These are phyloP conservation scores for Diabrotica balteata DNA, from an alignment of 2,888 invertebrate genomes.

Conservation along the genomic window DNA sequence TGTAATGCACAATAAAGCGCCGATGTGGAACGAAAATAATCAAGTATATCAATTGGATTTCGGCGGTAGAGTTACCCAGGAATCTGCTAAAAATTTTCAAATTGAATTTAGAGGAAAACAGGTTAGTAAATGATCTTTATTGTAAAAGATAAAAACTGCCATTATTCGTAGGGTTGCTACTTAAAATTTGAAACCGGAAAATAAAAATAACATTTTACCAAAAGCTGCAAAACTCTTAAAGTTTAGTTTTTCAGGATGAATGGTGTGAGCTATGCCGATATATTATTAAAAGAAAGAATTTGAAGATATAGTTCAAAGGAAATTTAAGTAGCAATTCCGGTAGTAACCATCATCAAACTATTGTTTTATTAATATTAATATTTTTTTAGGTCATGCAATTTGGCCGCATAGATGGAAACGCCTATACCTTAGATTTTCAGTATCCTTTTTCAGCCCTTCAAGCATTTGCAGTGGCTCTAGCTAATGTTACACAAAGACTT, in stretches of 20 bases:
- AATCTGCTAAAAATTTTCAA: conserved; percentile 99
- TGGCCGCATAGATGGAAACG: conserved; percentile 97
- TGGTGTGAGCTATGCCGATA: no score
- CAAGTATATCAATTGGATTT: conserved; percentile 99
- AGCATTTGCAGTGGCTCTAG: conserved; percentile 97
- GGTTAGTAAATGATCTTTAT: conserved; percentile 63
- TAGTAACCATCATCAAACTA: no score
- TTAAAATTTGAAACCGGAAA: no score
- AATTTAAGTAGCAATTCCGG: no score
- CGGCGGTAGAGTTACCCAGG: conserved; percentile 98
- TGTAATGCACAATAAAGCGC: conserved; percentile 94
- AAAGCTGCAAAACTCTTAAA: no score
- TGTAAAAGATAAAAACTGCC: no score
- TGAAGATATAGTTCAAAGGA: no score
- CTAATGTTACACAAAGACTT: conserved; percentile 93
- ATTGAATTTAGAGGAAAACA: conserved; percentile 96
- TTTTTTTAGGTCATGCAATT: conserved; percentile 95
- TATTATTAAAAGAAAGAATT: no score
- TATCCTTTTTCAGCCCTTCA: conserved; percentile 98
- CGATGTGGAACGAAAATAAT: conserved; percentile 95
- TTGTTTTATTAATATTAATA: no score
- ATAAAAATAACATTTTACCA: no score
- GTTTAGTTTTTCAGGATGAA: no score
- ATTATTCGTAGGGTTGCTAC: no score
- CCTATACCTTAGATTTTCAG: conserved; percentile 98